phyloP scores from a whole-genome alignment of 2,113 vertebrate genomes.

The Calypte anna region DNA sequence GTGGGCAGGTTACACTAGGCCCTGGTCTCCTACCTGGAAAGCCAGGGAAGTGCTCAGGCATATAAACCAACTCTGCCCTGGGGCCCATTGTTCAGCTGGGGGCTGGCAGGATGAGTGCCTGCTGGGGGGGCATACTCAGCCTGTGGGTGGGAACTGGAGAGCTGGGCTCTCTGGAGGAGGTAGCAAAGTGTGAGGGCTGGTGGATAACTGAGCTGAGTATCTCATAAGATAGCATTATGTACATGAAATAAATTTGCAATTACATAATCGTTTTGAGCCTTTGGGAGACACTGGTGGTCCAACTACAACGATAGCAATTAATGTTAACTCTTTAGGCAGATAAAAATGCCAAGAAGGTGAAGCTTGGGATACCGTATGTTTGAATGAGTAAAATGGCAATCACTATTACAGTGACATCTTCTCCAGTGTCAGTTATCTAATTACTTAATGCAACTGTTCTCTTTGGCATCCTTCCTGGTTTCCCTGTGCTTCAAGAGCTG shows the following conservation, averaged over 20 bases:
- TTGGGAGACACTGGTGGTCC: background rate
- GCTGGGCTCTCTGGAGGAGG: background rate
- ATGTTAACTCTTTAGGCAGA: background rate
- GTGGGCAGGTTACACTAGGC: background rate
- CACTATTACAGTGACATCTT: background rate
- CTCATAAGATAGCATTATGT: accelerated
- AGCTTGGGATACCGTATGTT: background rate
- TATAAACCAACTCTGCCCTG: background rate
- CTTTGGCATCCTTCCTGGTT: background rate
- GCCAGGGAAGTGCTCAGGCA: background rate
- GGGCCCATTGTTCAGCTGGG: background rate
- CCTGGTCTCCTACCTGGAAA: background rate
- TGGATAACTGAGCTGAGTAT: background rate
- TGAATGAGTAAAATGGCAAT: background rate
- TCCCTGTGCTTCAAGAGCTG: background rate
- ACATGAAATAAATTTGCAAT: background rate
- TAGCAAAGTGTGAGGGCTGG: background rate
- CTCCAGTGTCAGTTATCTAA: background rate
- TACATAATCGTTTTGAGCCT: background rate
- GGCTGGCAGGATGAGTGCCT: background rate
- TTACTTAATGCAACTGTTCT: background rate
- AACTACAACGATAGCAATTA: background rate
- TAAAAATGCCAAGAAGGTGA: background rate
- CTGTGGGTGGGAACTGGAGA: background rate
- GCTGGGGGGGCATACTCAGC: background rate